Evolutionary conservation across 2,888 invertebrate species (phyloP), one percentile per base, ranked within the genome.

Genomic region (Oscheius onirici): DNA sequence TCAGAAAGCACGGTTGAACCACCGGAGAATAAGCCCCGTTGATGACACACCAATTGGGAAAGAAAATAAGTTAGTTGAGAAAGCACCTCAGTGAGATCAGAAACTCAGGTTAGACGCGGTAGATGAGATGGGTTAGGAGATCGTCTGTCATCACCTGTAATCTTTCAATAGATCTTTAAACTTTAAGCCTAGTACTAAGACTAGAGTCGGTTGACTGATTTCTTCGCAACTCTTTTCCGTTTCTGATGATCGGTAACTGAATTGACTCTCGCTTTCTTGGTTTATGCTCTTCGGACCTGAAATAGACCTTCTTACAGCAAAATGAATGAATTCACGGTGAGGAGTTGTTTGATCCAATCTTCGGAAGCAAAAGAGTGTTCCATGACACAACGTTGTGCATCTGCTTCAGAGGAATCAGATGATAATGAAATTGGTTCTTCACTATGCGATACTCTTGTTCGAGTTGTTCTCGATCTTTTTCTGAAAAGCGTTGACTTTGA

Each of bases 371-470:
- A 73, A 83, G 77, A 8, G 83, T 74, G 69, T 86, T 86, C 86
- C 86, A 86, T 1, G 86, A 86, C 1, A 79, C 77, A 0, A 81
- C 73, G 22, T 77, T 71, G 66, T 83, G 80, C 49, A 81, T 77
- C 52, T 81, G 77, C 74, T 83, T 83, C 68, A 86, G 76, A 3
- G 86, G 84, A 17, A 86, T 76, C 66, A 86, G 75, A 67, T 84
- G 84, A 70, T 84, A 84, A 72, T 86, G 85, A 58, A 86, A 81
- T 60, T 86, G 86, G 55, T 80, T 86, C 72, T 83, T 84, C 51
- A 86, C 73, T 8, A 86, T 70, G 11, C 83, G 76, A 72, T 86
- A 86, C 55, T 86, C 86, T 40, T 83, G 77, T 52, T 84, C 80
- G 1, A 86, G 77, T 51, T 80, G 72, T 22, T 77, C 77, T 5